Percentiles rank a stretch among this genome's conserved stretches.
Evolutionary conservation across 2,888 invertebrate genomes (phyloP).

Genomic region (Eupithecia tripunctaria): DNA sequence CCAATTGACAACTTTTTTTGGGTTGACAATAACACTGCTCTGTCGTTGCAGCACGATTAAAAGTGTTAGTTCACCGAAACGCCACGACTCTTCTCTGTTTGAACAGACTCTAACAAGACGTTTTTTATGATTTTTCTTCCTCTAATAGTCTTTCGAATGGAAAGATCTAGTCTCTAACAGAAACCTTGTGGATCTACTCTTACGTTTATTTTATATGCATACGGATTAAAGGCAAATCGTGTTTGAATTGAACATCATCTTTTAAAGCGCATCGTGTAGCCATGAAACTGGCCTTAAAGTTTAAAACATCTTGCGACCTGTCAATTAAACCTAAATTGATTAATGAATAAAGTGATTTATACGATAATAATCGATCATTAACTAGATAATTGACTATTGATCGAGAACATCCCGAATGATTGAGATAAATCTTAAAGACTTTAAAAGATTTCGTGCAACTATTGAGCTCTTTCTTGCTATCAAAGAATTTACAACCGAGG

Average conservation of each 20-base stretch:
- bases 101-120: no score
- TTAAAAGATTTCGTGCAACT: neutral
- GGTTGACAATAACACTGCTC: no score
- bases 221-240: slow-evolving; percentile 6
- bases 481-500: neutral
- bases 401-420: neutral
- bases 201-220: neutral
- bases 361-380: slow-evolving; percentile 15
- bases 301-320: slow-evolving; percentile 9
- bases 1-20: no score
- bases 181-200: neutral
- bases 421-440: neutral
- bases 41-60: no score
- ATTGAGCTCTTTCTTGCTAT: neutral
- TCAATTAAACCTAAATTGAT: slow-evolving; percentile 31
- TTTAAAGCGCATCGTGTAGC: slow-evolving; percentile 7
- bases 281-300: neutral
- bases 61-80: no score
- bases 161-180: neutral
- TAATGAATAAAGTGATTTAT: slow-evolving; percentile 30
- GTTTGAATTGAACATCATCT: slow-evolving; percentile 1
- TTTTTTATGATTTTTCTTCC: neutral
- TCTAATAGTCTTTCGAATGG: neutral
- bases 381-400: slow-evolving; percentile 1
- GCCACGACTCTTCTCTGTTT: no score